Base-by-base conservation (phyloP, 2,888 invertebrate genomes). In the Busseola fusca region DNA sequence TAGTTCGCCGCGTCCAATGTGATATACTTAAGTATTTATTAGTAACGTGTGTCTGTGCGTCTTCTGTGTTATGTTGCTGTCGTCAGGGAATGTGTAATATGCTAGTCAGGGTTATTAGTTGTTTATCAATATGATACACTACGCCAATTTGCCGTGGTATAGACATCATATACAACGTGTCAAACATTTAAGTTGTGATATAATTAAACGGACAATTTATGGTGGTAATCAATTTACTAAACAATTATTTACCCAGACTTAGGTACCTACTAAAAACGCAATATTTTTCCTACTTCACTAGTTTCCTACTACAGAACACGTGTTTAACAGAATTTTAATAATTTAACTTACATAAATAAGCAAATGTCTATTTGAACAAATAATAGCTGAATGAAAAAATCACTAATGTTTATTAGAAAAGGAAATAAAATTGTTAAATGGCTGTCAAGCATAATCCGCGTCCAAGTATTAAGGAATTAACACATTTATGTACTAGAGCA, bases 11-110 rank as follows among this genome's bases (percentile, higher is more conserved):
- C 86, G 85, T 88, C 85, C 87, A 86, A 87, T 90, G 91, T 91
- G 90, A 91, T 90, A 89, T 90, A 88, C 74, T 88, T 88, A 85
- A 84, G 80, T 78, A 79, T 83, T 86, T 85, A 83, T 48, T 80
- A 52, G 50, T 48, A 54, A 66, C 40, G 59, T 59, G 37, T 66
- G 63, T 25, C 27, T 56, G 58, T 37, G 59, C 56, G 37, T 30
- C n/a, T 64, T 40, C 18, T 52, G 58, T 42, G 14, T 56, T 56
- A 45, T 57, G 7, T 50, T 48, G 21, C 21, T 21, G 48, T 48
- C 48, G 48, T 48, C 21, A 48, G 48, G 14, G 16, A 63, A 50
- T 63, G 27, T 64, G 9, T 18, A 48, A 48, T 59, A 4, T 68
- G 10, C 50, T 48, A 25, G 3, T 16, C n/a, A 30, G 40, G 18